These are phyloP conservation scores for Ranitomeya imitator DNA, from an alignment of 2,113 vertebrate genomes.

Conservation along the genomic window DNA sequence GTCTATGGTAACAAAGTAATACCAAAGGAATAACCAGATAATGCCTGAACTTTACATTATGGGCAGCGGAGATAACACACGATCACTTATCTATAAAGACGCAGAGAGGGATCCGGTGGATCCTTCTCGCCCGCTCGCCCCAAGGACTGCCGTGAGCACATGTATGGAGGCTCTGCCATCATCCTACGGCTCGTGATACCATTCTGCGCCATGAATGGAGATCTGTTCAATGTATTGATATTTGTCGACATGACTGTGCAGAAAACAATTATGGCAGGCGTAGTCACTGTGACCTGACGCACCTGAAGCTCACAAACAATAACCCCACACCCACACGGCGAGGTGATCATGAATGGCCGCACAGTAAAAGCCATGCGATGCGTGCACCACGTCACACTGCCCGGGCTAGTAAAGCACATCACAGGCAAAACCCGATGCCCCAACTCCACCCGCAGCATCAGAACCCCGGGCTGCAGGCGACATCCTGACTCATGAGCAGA, in stretches of 20 bases:
- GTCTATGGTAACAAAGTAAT: too few species aligned
- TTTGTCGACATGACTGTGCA: background rate
- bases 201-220: background rate
- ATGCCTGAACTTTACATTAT: too few species aligned
- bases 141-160: too few species aligned
- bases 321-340: background rate
- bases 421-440: background rate
- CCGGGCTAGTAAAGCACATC: background rate
- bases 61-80: too few species aligned
- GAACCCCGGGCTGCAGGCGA: background rate
- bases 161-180: background rate
- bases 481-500: background rate
- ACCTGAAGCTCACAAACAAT: background rate
- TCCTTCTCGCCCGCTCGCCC: background rate
- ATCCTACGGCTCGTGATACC: background rate
- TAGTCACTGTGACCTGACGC: background rate
- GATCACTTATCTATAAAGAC: too few species aligned
- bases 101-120: too few species aligned
- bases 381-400: background rate
- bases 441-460: background rate
- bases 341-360: background rate
- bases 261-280: background rate
- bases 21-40: too few species aligned
- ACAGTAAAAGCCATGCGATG: background rate
- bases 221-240: background rate